Conservation (phyloP, 2,797 vertebrate species). For the Poecilia velifera region DNA sequence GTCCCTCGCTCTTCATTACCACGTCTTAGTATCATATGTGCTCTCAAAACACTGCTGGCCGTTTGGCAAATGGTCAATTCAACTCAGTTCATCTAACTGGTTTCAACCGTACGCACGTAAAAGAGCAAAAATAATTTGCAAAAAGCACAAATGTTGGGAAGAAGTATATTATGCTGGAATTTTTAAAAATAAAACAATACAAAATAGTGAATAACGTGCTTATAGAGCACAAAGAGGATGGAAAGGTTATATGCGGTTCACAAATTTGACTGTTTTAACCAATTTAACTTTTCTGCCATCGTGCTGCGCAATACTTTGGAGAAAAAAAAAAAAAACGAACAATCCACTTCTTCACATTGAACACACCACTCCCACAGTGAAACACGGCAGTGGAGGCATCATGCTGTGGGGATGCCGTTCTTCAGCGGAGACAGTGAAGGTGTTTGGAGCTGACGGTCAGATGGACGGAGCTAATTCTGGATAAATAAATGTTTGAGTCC, state of each 20-base stretch:
- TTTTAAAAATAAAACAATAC: neutral
- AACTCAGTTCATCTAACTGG: neutral
- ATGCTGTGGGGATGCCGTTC: neutral
- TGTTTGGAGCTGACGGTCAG: neutral
- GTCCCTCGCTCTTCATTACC: conserved; percentile 26
- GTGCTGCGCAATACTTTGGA: neutral
- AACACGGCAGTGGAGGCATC: neutral
- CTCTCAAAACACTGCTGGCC: conserved; percentile 33
- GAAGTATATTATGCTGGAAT: neutral
- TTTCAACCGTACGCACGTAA: neutral
- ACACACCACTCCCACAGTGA: neutral
- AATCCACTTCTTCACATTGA: neutral
- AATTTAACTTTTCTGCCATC: neutral
- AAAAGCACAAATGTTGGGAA: neutral
- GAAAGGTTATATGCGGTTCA: neutral
- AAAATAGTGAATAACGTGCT: neutral
- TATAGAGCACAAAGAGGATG: neutral
- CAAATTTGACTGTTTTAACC: neutral
- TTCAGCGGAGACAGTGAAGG: neutral
- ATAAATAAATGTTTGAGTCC: neutral
- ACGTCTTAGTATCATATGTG: conserved; percentile 28
- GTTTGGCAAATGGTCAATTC: conserved; percentile 11
- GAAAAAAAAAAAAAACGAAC: neutral
- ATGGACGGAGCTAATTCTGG: neutral
- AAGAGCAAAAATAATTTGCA: neutral